These are phyloP conservation scores for Physella acuta DNA, from an alignment of 1,140 invertebrate genomes.

Conservation along the genomic window DNA sequence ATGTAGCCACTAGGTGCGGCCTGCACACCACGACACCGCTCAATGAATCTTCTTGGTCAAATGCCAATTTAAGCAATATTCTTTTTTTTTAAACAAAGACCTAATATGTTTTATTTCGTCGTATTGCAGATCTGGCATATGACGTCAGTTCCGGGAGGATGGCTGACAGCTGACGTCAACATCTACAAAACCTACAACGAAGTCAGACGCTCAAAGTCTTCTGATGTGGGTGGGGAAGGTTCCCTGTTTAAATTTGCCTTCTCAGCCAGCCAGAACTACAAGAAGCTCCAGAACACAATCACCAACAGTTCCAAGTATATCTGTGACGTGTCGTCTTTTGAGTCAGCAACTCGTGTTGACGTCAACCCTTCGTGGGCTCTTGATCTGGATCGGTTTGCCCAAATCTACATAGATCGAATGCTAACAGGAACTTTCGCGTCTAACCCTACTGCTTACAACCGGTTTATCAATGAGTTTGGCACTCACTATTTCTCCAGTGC, in stretches of 20 bases:
- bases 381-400: not conserved
- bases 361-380: constrained; percentile 8
- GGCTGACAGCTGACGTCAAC: constrained; percentile 11
- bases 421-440: not conserved
- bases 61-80: too few species aligned
- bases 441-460: constrained; percentile 19
- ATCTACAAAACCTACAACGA: constrained; percentile 24
- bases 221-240: not conserved
- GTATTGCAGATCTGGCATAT: constrained; percentile 13
- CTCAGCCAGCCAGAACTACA: constrained; percentile 27
- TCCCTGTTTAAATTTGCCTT: constrained; percentile 24
- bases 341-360: constrained; percentile 10
- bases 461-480: constrained; percentile 28
- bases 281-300: constrained; percentile 20
- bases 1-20: too few species aligned
- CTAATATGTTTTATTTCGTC: too few species aligned
- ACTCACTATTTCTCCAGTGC: constrained; percentile 28
- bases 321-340: constrained; percentile 14
- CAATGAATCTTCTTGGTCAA: too few species aligned
- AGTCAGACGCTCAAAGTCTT: constrained; percentile 1
- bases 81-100: too few species aligned
- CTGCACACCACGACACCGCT: too few species aligned
- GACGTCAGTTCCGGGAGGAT: constrained; percentile 19
- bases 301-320: constrained; percentile 18
- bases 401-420: not conserved